These are phyloP conservation scores for Champsocephalus esox DNA, from an alignment of 2,797 vertebrate genomes.

Conservation along the genomic window DNA sequence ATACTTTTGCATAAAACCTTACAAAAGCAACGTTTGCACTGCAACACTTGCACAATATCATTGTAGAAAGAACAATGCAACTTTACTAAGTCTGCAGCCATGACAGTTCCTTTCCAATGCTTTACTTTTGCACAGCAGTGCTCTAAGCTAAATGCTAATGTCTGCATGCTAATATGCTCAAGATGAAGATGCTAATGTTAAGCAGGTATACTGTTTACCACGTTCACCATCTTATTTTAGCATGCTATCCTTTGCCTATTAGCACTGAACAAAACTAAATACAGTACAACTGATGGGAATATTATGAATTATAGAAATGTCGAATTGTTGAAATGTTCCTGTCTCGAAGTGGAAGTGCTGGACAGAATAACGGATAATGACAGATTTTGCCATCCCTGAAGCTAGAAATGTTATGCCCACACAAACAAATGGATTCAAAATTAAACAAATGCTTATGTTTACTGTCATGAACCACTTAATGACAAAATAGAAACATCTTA, in stretches of 20 bases:
- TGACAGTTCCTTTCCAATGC: background rate
- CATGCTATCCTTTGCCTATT: no score
- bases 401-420: background rate
- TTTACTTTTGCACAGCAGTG: background rate
- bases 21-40: background rate
- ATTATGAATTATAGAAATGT: no score
- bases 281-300: background rate
- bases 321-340: no score
- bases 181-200: background rate
- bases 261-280: background rate
- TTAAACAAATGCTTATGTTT: conserved; percentile 22
- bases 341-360: background rate
- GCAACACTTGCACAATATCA: background rate
- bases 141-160: conserved; percentile 1
- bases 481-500: conserved; percentile 28
- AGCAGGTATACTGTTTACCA: background rate
- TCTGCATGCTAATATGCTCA: background rate
- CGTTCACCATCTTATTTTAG: background rate
- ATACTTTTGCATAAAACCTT: conserved; percentile 7
- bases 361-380: background rate
- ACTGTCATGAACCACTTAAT: conserved; percentile 24
- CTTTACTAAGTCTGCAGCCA: background rate
- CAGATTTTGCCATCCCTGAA: background rate
- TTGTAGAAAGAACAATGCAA: background rate
- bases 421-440: conserved; percentile 25